Evolutionary conservation across 2,888 invertebrate species (phyloP), one percentile per base, ranked within the genome.

Genomic region (Erynnis tages): DNA sequence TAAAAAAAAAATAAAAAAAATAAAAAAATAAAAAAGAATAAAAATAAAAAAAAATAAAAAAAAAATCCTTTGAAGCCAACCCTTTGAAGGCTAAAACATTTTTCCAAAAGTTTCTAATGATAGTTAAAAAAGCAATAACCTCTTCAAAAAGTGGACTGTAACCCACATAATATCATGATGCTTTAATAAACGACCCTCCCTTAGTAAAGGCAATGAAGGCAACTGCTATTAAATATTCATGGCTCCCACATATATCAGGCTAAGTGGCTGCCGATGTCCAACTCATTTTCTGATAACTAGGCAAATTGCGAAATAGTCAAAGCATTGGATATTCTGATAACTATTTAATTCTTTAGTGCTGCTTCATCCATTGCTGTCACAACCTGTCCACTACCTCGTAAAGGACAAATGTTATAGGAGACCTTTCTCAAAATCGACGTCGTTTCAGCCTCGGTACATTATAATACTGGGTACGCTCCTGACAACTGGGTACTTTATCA

Each of bases 221-320:
- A n/a, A n/a, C 40, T 19, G 41, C 37, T 53, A 54, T 58, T 58
- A 58, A 58, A 58, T 55, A 58, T 57, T 57, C 55, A 57, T 55
- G 48, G 30, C 45, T 55, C 54, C 23, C 57, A 54, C 55, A 49
- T 57, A 57, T 47, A 54, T 55, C 57, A 49, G 32, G 40, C 53
- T 43, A 55, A 57, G 54, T 57, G 49, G 40, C 41, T 37, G 46
- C 34, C 43, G 45, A 57, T 55, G 32, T 44, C 52, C 57, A 54
- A 55, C 47, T 57, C 54, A 54, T 48, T 54, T 45, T 29, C 43
- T 38, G 38, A 37, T 43, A 41, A 50, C 45, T 48, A 34, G 30
- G 41, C 46, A 43, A 48, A 29, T 40, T 21, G 43, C 46, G 43
- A 45, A 52, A 56, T 45, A 41, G 32, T 14, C 8, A 8, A 7